Base-by-base conservation (phyloP, 1,140 invertebrate genomes). In the Euwallacea similis region DNA sequence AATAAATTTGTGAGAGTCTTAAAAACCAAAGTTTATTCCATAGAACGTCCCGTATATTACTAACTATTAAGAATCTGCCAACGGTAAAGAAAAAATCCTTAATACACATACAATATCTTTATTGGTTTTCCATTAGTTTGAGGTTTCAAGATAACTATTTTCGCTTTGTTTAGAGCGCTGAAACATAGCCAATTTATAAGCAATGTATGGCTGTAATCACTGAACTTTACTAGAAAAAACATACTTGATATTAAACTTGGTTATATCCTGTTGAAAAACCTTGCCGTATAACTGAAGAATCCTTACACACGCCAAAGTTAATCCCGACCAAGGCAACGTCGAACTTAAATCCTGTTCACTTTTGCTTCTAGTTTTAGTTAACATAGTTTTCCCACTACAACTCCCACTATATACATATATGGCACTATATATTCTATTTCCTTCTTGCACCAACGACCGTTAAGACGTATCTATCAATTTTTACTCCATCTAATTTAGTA, bases 251-350 rank as follows among this genome's bases (percentile, higher is more conserved):
- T 72, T 70, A 59, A 74, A 42, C 61, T 72, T 71, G 44, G 65
- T 55, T n/a, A 75, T 66, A 63, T 76, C 73, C 78, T 90, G 88
- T 78, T 91, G 89, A 82, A 93, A 93, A 73, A 93, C 91, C 80
- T 92, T 93, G 82, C 90, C 92, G 81, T 93, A 93, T 53, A 92
- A 85, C 78, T 92, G 90, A 54, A 93, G 84, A 56, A 93, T 89
- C 82, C 90, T 88, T 68, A 93, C 86, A 82, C 91, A 93, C 75
- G 90, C 88, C 81, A 90, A 90, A 72, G 88, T 87, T 81, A 93
- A 87, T 15, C 91, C 91, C 7, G 89, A 88, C 91, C 91, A 93
- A 54, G 89, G 89, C 61, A 71, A 66, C 11, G 71, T 54, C 8
- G 7, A 62, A 70, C 15, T 58, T 16, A 63, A 70, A 70, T 76